These are phyloP conservation scores for Plodia interpunctella DNA, from an alignment of 1,140 invertebrate genomes.

Conservation along the genomic window DNA sequence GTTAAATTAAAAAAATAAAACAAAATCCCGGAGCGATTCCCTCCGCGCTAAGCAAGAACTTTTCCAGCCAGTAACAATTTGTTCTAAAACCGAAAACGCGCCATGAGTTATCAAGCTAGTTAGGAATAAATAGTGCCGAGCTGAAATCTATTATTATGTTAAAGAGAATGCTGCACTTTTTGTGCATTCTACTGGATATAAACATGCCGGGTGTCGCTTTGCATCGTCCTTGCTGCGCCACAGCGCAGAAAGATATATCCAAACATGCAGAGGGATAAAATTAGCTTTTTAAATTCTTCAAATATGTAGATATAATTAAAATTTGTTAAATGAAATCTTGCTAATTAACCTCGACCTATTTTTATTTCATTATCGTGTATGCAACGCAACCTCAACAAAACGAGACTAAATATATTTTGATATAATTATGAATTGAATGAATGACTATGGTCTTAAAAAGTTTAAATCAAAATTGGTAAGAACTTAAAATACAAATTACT, in stretches of 20 bases:
- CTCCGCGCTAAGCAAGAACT: background rate
- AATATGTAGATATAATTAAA: background rate
- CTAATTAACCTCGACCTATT: too few relatives aligned
- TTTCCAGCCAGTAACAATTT: background rate
- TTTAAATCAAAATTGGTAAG: too few relatives aligned
- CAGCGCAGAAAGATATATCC: slow-evolving; percentile 12
- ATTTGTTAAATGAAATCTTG: background rate
- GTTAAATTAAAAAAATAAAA: too few relatives aligned
- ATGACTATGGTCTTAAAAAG: too few relatives aligned
- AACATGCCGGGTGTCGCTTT: slow-evolving; percentile 52
- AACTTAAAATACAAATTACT: too few relatives aligned
- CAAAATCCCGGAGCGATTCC: too few relatives aligned
- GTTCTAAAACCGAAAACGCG: background rate
- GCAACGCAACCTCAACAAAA: too few relatives aligned
- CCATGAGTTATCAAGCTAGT: slow-evolving; percentile 24
- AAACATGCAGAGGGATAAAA: background rate
- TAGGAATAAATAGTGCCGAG: slow-evolving; percentile 52
- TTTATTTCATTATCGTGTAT: too few relatives aligned
- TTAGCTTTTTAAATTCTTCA: background rate
- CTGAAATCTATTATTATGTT: slow-evolving; percentile 69
- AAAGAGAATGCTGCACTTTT: slow-evolving; percentile 60
- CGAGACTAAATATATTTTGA: too few relatives aligned
- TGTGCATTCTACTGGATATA: slow-evolving; percentile 47
- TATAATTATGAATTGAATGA: too few relatives aligned
- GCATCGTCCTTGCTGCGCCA: slow-evolving; percentile 30